Evolutionary conservation across 2,113 vertebrate species (phyloP).

Genomic region (Crotalus horridus): DNA sequence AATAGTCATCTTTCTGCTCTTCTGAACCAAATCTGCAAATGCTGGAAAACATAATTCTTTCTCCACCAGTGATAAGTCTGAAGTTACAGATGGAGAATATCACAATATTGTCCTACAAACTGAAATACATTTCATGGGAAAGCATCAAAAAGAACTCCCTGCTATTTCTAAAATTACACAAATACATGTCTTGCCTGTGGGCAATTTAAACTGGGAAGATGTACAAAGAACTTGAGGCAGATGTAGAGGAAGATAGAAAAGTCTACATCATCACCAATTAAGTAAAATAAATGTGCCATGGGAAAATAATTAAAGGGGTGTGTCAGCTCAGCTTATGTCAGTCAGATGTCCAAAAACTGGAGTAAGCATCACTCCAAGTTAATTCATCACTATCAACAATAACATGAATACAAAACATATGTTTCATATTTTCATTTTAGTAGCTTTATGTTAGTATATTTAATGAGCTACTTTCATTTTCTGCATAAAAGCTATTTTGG

Average conservation of each 20-base stretch:
- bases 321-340: constrained; percentile 66
- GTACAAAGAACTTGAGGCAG: constrained; percentile 59
- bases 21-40: not conserved
- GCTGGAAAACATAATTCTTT: not conserved
- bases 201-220: constrained; percentile 73
- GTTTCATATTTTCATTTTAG: constrained; percentile 22
- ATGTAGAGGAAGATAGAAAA: constrained; percentile 75
- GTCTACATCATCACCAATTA: constrained; percentile 45
- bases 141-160: constrained; percentile 73
- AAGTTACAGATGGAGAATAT: constrained; percentile 42
- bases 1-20: not conserved
- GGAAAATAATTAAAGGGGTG: constrained; percentile 65
- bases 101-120: constrained; percentile 11
- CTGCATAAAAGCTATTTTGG: not conserved
- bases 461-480: not conserved
- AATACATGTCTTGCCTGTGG: constrained; percentile 72
- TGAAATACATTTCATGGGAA: constrained; percentile 11
- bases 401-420: constrained; percentile 41
- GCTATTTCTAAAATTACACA: constrained; percentile 69
- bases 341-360: constrained; percentile 69
- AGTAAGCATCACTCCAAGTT: constrained; percentile 52
- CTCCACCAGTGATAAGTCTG: constrained; percentile 43
- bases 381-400: constrained; percentile 55
- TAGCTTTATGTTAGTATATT: constrained; percentile 15
- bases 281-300: constrained; percentile 67